Evolutionary conservation across 2,113 vertebrate species (phyloP).

Genomic region (Astur gentilis): DNA sequence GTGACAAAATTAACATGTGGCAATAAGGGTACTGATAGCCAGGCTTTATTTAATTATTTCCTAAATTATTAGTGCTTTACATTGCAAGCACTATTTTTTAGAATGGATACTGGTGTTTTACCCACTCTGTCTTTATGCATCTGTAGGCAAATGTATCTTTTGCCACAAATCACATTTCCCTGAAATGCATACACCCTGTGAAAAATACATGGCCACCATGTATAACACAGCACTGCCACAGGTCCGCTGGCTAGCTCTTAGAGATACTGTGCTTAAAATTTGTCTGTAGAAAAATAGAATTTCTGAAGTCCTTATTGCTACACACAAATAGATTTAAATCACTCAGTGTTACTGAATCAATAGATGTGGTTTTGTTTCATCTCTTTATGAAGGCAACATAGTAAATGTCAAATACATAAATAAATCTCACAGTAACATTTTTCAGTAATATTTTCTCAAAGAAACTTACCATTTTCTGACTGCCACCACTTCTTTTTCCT

Average conservation of each 20-base stretch:
- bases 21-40: neutral
- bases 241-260: neutral
- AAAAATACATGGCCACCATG: neutral
- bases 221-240: neutral
- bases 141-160: neutral
- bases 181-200: neutral
- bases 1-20: neutral
- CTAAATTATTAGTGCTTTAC: neutral
- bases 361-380: neutral
- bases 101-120: neutral
- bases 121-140: neutral
- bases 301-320: neutral
- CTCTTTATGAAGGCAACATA: neutral
- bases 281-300: neutral
- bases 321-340: neutral
- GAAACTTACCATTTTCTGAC: slow-evolving; percentile 82
- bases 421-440: neutral
- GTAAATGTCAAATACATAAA: neutral
- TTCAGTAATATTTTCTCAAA: neutral
- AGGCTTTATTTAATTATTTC: neutral
- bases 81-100: neutral
- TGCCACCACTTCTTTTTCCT: slow-evolving; percentile 89
- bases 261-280: neutral
- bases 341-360: neutral
- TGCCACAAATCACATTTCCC: neutral